phyloP scores from a whole-genome alignment of 2,113 vertebrate species.

The Heteronetta atricapilla region DNA sequence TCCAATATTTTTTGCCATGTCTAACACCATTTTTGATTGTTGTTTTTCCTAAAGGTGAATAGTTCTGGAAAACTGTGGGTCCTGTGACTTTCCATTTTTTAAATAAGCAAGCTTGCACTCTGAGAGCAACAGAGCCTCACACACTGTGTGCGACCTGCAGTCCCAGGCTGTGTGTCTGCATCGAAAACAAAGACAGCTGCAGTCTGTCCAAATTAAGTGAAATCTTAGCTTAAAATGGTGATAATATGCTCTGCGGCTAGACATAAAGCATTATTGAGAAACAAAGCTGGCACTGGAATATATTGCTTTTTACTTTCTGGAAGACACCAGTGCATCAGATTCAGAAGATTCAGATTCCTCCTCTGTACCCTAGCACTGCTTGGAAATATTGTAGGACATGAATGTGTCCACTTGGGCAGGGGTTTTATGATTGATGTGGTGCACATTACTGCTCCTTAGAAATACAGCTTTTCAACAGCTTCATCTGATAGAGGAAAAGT shows the following conservation, averaged over 20 bases:
- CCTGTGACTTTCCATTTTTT: not conserved
- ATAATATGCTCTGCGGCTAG: not conserved
- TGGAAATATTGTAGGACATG: not conserved
- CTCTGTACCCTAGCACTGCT: not conserved
- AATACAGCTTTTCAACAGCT: conserved; percentile 22
- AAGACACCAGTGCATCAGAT: not conserved
- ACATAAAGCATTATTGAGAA: conserved; percentile 1
- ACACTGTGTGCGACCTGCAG: fast-evolving
- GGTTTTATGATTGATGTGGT: not conserved
- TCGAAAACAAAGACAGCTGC: not conserved
- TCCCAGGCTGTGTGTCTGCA: fast-evolving
- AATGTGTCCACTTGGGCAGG: not conserved
- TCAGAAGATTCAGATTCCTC: not conserved
- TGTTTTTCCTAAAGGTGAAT: not conserved
- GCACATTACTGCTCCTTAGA: not conserved
- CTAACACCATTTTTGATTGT: not conserved
- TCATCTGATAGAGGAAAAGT: not conserved
- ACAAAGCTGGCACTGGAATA: not conserved
- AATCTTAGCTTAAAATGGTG: not conserved
- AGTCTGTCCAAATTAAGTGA: not conserved
- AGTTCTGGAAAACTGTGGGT: not conserved
- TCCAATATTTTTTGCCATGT: not conserved
- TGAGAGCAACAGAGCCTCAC: fast-evolving
- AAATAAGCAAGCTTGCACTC: not conserved
- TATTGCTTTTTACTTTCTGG: conserved; percentile 4